These are phyloP conservation scores for Notamacropus eugenii DNA, from an alignment of 2,797 vertebrate species.

Conservation along the genomic window DNA sequence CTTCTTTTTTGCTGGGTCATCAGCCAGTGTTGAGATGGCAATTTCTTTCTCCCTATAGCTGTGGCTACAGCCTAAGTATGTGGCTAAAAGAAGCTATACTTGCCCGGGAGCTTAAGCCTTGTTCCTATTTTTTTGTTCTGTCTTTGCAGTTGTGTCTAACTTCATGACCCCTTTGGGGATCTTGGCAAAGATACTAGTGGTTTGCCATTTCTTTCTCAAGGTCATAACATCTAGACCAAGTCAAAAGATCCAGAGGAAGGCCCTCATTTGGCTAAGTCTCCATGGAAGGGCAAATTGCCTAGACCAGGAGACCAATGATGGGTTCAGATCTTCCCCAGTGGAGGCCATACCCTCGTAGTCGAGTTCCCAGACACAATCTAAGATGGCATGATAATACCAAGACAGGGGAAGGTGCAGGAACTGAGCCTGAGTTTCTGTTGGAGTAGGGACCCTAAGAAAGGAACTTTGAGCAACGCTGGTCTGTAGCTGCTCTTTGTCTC, in stretches of 20 bases:
- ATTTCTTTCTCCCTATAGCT: background rate
- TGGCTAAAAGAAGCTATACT: background rate
- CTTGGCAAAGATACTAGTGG: background rate
- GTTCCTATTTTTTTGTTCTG: background rate
- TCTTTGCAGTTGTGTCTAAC: background rate
- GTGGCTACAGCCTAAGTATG: background rate
- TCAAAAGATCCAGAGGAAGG: background rate
- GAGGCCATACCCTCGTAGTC: background rate
- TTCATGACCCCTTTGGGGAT: background rate
- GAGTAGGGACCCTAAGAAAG: background rate
- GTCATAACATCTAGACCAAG: background rate
- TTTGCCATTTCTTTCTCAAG: background rate
- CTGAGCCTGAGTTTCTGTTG: background rate
- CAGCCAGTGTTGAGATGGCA: background rate
- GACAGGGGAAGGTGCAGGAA: background rate
- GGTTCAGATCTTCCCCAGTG: background rate
- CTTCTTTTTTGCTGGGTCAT: background rate
- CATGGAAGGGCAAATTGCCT: background rate
- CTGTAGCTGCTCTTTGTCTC: background rate
- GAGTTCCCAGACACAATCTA: background rate
- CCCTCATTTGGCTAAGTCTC: background rate
- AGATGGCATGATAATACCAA: background rate
- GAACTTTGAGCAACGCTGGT: background rate
- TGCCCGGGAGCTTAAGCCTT: background rate
- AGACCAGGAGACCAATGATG: background rate